Base-by-base conservation (phyloP, 2,797 vertebrate species). In the Scolopax bukidnonensis region DNA sequence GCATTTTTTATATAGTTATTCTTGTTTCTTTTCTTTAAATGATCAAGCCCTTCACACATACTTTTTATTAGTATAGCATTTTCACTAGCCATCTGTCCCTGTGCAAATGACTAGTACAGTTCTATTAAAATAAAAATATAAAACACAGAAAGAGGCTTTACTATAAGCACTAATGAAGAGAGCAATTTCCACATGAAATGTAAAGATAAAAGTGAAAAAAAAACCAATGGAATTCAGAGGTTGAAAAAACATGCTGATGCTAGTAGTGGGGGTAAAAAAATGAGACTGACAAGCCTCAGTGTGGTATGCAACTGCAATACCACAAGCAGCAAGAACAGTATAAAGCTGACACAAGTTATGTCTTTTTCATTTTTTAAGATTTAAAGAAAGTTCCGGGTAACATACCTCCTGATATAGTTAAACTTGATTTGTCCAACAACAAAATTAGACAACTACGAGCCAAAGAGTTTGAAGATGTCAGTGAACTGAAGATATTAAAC, bases 351-450 rank as follows among this genome's bases (percentile, higher is more conserved):
- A 73, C 4, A 75, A 79, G 56, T 85, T 78, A 87, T 53, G 30
- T 90, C n/a, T 94, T 96, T 94, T 92, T 89, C 23, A 84, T 93
- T 95, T 57, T 96, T 95, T 73, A 97, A 99, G 99, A 98, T 91
- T 95, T 99, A 98, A 98, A 98, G 91, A 98, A 98, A 97, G 97
- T 99, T 95, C 99, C 99, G 38, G 96, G 97, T 43, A 98, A 99
- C 84, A 98, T 99, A 93, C 98, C 99, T 57, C 98, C 98, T 78
- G 99, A 99, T 96, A 98, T 99, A 60, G 98, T 99, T 90, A 99
- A 98, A 97, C 98, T 99, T 94, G 99, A 99, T 97, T 96, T 99
- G 91, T 99, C 99, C 80, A 95, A 82, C 79, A 99, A 99, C 97
- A 98, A 97, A 98, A 99, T 99, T 92, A 98, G 97, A 92, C 98